phyloP scores from a whole-genome alignment of 1,140 invertebrate species.

The Drosophila ambigua region DNA sequence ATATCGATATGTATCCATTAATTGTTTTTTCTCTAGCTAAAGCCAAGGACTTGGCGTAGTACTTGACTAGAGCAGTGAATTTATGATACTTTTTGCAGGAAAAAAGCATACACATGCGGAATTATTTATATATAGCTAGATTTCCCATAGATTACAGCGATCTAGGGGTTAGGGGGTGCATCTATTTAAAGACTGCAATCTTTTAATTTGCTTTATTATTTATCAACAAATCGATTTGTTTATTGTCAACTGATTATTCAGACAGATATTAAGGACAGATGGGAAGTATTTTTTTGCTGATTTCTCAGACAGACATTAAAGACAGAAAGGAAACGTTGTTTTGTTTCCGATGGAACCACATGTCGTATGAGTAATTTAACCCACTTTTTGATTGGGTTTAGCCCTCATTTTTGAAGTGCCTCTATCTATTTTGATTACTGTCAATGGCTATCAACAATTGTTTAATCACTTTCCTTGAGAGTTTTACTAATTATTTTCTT shows the following conservation, averaged over 20 bases:
- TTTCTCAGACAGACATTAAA: background rate
- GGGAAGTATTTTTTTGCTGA: conserved; percentile 26
- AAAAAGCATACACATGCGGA: background rate
- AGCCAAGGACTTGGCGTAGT: background rate
- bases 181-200: conserved; percentile 60
- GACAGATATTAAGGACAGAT: conserved; percentile 1
- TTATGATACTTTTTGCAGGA: background rate
- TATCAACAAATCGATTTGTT: conserved; percentile 58
- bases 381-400: too few relatives aligned
- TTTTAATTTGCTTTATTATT: conserved; percentile 46
- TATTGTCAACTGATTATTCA: conserved; percentile 38
- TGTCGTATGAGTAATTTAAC: too few relatives aligned
- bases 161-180: conserved; percentile 52
- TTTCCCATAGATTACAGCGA: conserved; percentile 35
- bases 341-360: background rate
- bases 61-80: background rate
- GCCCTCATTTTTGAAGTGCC: too few relatives aligned
- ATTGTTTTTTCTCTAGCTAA: conserved; percentile 24
- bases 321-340: background rate
- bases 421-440: too few relatives aligned
- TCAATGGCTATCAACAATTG: too few relatives aligned
- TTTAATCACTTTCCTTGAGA: background rate
- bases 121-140: conserved; percentile 41
- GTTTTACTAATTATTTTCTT: conserved; percentile 79
- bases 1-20: conserved; percentile 31